Conservation (phyloP, 2,888 invertebrate genomes). For the Exocentrus adspersus region DNA sequence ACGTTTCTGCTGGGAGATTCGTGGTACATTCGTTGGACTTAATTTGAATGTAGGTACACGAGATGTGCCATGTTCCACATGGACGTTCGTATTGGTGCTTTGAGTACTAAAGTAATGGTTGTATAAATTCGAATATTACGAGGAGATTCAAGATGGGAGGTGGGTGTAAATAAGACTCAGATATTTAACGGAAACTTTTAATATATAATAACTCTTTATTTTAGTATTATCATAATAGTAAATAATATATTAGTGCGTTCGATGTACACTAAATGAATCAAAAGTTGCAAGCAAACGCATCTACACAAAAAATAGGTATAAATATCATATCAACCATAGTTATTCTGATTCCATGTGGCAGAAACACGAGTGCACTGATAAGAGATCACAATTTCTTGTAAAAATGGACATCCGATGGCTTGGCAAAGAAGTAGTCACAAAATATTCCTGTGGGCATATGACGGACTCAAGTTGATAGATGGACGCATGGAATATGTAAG, state of each 20-base stretch:
- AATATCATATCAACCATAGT: constrained; percentile 52
- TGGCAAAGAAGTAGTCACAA: constrained; percentile 39
- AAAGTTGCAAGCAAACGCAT: constrained; percentile 62
- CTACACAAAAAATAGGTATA: constrained; percentile 63
- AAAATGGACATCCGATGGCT: constrained; percentile 53
- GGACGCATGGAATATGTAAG: constrained; percentile 63
- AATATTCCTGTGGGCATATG: constrained; percentile 52
- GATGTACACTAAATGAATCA: constrained; percentile 63
- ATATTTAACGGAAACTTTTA: constrained; percentile 56
- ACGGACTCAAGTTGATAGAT: constrained; percentile 57
- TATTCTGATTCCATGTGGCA: constrained; percentile 50
- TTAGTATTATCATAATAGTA: constrained; percentile 49
- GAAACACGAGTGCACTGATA: constrained; percentile 56
- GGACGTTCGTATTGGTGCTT: too few species aligned
- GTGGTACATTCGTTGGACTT: too few species aligned
- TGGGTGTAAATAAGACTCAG: constrained; percentile 27
- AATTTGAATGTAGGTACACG: too few species aligned
- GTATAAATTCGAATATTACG: too few species aligned
- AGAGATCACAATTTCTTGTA: constrained; percentile 54
- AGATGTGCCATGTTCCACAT: too few species aligned
- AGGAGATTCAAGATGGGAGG: background rate
- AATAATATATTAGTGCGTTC: constrained; percentile 61
- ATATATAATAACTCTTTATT: constrained; percentile 54
- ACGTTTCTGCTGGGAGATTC: too few species aligned
- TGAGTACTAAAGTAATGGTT: too few species aligned